Conservation (phyloP, 1,140 invertebrate genomes). For the Apis mellifera region Amel_HAv3.1 CM009931.2:12581001-12581500, state of each 20-base stretch:
- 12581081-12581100: slow-evolving; percentile 56
- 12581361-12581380: slow-evolving; percentile 80
- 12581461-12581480: slow-evolving; percentile 17
- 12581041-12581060: slow-evolving; percentile 59
- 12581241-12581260: slow-evolving; percentile 13
- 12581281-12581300: slow-evolving; percentile 70
- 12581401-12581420: slow-evolving; percentile 83
- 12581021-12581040: slow-evolving; percentile 71
- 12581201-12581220: no score
- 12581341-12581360: slow-evolving; percentile 20
- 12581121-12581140: background rate
- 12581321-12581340: slow-evolving; percentile 78
- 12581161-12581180: background rate
- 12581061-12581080: slow-evolving; percentile 69
- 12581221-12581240: background rate
- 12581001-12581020: slow-evolving; percentile 64
- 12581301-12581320: slow-evolving; percentile 73
- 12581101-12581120: slow-evolving; percentile 26
- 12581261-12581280: slow-evolving; percentile 37
- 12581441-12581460: slow-evolving; percentile 70
- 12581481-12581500: slow-evolving; percentile 51
- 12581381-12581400: slow-evolving; percentile 83
- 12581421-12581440: slow-evolving; percentile 82
- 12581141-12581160: slow-evolving; percentile 22
- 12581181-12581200: background rate